These are phyloP conservation scores for Tursiops truncatus DNA, from an alignment of 2,113 vertebrate species.

Conservation along the genomic window DNA sequence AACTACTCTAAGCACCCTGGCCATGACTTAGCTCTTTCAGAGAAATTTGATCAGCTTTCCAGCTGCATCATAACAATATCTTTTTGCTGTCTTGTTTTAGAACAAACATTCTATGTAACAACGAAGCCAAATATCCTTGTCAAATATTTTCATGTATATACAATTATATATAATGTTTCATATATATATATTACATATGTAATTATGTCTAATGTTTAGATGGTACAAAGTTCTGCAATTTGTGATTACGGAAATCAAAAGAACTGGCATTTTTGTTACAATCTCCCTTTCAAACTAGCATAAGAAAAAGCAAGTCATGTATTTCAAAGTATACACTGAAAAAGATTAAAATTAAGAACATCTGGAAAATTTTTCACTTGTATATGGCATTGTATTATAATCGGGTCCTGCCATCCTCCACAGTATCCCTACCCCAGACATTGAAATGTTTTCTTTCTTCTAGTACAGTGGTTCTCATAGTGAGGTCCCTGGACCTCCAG, in stretches of 20 bases:
- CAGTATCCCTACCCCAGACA: neutral
- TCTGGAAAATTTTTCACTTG: neutral
- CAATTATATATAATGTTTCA: neutral
- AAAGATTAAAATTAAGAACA: neutral
- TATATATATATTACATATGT: neutral
- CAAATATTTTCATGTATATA: neutral
- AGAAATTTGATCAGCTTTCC: neutral
- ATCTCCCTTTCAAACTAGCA: conserved; percentile 13
- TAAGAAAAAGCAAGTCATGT: neutral
- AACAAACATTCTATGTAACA: neutral
- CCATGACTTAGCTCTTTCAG: neutral
- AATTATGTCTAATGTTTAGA: neutral
- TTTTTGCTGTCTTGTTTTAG: neutral
- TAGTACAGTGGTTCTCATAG: neutral
- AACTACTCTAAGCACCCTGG: neutral
- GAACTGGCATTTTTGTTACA: neutral
- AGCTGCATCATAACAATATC: neutral
- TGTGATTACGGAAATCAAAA: neutral
- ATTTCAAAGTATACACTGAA: neutral
- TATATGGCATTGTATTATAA: neutral
- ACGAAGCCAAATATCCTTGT: neutral
- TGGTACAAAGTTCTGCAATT: neutral
- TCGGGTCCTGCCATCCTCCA: neutral
- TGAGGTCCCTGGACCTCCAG: neutral
- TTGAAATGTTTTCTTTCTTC: neutral